Evolutionary conservation across 2,797 vertebrate genomes (phyloP).

Genomic region (Tympanoctomys barrerae): DNA sequence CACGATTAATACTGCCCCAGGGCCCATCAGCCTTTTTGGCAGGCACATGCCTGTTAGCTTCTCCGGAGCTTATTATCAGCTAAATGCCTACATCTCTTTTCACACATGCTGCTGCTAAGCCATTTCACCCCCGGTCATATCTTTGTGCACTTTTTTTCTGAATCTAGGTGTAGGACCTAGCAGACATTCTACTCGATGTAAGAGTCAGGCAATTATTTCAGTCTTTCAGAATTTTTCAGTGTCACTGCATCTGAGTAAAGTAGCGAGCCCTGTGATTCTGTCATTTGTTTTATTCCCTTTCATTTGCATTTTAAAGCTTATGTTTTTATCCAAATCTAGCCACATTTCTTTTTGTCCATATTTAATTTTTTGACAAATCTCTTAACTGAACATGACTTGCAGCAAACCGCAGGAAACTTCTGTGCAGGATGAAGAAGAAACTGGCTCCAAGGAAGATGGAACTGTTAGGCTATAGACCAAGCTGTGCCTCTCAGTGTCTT

Average conservation of each 20-base stretch:
- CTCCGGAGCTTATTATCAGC: constrained; percentile 73
- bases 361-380: constrained; percentile 23
- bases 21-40: constrained; percentile 67
- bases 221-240: constrained; percentile 11
- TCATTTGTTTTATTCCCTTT: background rate
- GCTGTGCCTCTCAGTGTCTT: background rate
- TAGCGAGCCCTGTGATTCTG: background rate
- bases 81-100: constrained; percentile 67
- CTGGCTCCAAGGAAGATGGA: background rate
- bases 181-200: background rate
- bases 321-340: background rate
- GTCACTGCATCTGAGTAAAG: background rate
- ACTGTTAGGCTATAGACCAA: background rate
- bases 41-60: constrained; percentile 49
- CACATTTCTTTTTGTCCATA: background rate
- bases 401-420: background rate
- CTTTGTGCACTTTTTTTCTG: constrained; percentile 65
- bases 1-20: constrained; percentile 53
- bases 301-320: background rate
- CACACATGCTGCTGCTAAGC: constrained; percentile 65
- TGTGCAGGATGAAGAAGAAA: background rate
- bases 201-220: background rate
- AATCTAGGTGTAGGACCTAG: constrained; percentile 3
- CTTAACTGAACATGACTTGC: constrained; percentile 6
- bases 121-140: constrained; percentile 16